Evolutionary conservation across 2,113 vertebrate species (phyloP).

Genomic region (Leptobrachium ailaonicum): DNA sequence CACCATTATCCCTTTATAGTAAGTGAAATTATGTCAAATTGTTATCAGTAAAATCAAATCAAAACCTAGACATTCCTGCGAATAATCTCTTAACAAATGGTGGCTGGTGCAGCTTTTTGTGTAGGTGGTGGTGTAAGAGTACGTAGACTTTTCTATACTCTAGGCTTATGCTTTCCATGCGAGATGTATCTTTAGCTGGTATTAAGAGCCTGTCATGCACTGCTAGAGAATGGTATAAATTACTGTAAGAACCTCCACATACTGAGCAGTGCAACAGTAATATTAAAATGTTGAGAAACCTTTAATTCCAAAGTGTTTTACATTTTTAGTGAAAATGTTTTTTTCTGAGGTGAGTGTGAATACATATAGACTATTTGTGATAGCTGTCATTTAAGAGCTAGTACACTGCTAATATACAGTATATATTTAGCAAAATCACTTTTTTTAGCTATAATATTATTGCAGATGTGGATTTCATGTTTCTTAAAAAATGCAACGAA

Average conservation of each 20-base stretch:
- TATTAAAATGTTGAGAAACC: too few relatives aligned
- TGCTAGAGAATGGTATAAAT: neutral
- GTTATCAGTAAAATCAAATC: neutral
- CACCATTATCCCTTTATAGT: neutral
- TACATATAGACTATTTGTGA: too few relatives aligned
- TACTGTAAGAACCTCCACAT: neutral
- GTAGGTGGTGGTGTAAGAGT: conserved; percentile 8
- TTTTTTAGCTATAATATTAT: neutral
- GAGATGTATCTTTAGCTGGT: neutral
- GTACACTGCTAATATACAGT: too few relatives aligned
- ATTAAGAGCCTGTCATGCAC: neutral
- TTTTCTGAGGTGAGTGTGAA: too few relatives aligned
- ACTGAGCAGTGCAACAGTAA: neutral
- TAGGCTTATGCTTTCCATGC: neutral
- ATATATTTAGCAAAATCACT: too few relatives aligned
- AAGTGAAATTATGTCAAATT: neutral
- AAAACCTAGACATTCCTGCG: neutral
- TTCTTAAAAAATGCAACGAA: too few relatives aligned
- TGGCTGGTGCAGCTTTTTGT: conserved; percentile 7
- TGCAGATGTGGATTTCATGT: neutral
- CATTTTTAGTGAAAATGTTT: too few relatives aligned
- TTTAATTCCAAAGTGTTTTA: too few relatives aligned
- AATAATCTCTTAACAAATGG: neutral
- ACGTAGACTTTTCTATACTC: conserved; percentile 13
- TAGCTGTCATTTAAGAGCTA: too few relatives aligned